A percentile compares a stretch with the other conserved stretches of the same genome.
These are phyloP conservation scores for Calyptomena viridis DNA, from an alignment of 2,113 vertebrate species.

Conservation along the genomic window DNA sequence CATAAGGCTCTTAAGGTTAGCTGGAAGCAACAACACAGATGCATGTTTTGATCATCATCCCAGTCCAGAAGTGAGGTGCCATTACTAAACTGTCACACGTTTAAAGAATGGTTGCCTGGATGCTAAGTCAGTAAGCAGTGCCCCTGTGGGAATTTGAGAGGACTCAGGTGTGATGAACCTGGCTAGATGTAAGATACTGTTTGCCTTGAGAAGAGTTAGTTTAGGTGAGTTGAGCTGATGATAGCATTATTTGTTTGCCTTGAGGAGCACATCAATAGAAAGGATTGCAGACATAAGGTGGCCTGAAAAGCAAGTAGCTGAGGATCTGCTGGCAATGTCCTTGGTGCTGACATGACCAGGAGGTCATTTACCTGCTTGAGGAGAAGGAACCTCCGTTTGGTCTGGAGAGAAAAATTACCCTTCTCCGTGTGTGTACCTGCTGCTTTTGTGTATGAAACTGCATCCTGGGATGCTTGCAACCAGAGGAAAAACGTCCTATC, in stretches of 20 bases:
- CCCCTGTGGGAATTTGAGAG: not conserved
- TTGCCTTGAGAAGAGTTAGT: not conserved
- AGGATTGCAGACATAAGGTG: not conserved
- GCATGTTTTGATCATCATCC: not conserved
- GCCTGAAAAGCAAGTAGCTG: not conserved
- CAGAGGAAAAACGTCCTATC: not conserved
- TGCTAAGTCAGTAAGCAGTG: not conserved
- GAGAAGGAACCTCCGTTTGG: not conserved
- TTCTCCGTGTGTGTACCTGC: not conserved
- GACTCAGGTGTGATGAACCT: not conserved
- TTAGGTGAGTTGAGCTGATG: not conserved
- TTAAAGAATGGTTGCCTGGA: not conserved
- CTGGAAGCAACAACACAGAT: not conserved
- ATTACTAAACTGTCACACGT: not conserved
- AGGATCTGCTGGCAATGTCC: not conserved
- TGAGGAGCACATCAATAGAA: not conserved
- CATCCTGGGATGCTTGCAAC: not conserved
- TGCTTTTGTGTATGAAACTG: not conserved
- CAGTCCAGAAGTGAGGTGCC: not conserved
- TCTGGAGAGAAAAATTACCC: not conserved
- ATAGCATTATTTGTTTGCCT: not conserved
- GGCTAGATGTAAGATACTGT: not conserved
- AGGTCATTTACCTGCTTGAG: not conserved
- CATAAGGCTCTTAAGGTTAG: slow-evolving; percentile 7
- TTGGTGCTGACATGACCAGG: not conserved